Conservation (phyloP, 2,797 vertebrate genomes). For the Oceanodroma leucorhoa region DNA sequence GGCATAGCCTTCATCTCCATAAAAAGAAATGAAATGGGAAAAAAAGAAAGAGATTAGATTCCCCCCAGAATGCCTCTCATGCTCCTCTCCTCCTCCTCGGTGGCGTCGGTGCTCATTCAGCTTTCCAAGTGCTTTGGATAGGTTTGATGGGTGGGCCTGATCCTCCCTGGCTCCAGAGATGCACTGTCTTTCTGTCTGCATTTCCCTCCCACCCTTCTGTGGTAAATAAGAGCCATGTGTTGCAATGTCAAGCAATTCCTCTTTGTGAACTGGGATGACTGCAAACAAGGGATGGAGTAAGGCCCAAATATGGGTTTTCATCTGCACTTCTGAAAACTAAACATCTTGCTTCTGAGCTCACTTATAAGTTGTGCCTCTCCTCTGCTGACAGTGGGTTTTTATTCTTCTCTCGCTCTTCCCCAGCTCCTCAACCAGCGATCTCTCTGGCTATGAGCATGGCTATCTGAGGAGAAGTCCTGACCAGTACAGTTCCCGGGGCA, state of each 20-base stretch:
- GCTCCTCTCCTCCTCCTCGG: background rate
- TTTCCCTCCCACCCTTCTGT: slow-evolving; percentile 33
- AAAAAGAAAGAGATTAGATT: slow-evolving; percentile 43
- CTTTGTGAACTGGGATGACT: slow-evolving; percentile 69
- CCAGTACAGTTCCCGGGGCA: slow-evolving; percentile 93
- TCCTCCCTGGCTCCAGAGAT: slow-evolving; percentile 42
- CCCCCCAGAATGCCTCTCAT: background rate
- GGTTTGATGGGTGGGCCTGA: slow-evolving; percentile 21
- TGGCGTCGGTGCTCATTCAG: background rate
- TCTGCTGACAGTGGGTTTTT: slow-evolving; percentile 32
- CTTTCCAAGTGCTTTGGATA: slow-evolving; percentile 46
- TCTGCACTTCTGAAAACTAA: slow-evolving; percentile 69
- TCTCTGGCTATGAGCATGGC: slow-evolving; percentile 85
- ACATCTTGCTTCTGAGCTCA: slow-evolving; percentile 69
- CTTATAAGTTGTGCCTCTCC: slow-evolving; percentile 67
- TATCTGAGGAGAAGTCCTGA: slow-evolving; percentile 91
- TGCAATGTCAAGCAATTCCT: slow-evolving; percentile 67
- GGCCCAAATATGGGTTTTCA: slow-evolving; percentile 76
- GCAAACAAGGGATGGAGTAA: slow-evolving; percentile 56
- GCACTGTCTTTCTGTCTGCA: background rate
- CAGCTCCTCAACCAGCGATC: slow-evolving; percentile 90
- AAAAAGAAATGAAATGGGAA: slow-evolving; percentile 76
- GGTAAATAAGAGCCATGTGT: slow-evolving; percentile 69
- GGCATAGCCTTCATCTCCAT: slow-evolving; percentile 71
- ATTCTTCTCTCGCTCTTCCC: slow-evolving; percentile 35